Evolutionary conservation across 2,797 vertebrate genomes (phyloP), one percentile per base, ranked within the genome.

Genomic region (Pseudopleuronectes americanus): DNA sequence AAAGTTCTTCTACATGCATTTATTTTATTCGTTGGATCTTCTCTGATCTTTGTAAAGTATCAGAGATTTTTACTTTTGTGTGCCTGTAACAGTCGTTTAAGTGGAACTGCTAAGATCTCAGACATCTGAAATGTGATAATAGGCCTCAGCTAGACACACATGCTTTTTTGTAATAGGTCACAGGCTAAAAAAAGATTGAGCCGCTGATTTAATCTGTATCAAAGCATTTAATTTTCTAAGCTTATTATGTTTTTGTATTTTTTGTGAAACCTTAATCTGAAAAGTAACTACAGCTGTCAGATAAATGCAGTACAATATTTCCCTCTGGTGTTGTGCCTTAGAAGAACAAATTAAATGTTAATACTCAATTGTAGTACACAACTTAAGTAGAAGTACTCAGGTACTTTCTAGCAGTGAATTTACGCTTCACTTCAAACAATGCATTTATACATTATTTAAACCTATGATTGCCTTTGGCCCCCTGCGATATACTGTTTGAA

Each of bases 401-500:
- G 47, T 48, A 21, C 47, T 43, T 43, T 6, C 38, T 0, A 16
- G 4, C 16, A n/a, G 16, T 47, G 16, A 12, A 47, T 47, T 47
- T 36, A 1, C 6, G 41, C 19, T 26, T 28, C 12, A 55, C 54
- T 19, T 62, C 17, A 71, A 68, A 67, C 49, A 61, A 45, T n/a
- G 56, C 1, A 57, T 41, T 31, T 43, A 10, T 69, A 71, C 47
- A 21, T 64, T 31, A 59, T 55, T 45, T 45, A 57, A 71, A 66
- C 59, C n/a, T 24, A 13, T 19, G 5, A 49, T 33, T 52, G 63
- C 49, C 43, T 71, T 57, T 57, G 70, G 45, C 53, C 22, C 3
- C 17, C 17, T 80, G 58, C 59, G 55, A 57, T n/a, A 62, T 61
- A 21, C 36, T 53, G 67, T 85, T 64, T 75, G 47, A 78, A 59